Percentiles rank a stretch among this genome's conserved stretches.
phyloP scores from a whole-genome alignment of 1,140 invertebrate genomes.

The Danaus plexippus region DNA sequence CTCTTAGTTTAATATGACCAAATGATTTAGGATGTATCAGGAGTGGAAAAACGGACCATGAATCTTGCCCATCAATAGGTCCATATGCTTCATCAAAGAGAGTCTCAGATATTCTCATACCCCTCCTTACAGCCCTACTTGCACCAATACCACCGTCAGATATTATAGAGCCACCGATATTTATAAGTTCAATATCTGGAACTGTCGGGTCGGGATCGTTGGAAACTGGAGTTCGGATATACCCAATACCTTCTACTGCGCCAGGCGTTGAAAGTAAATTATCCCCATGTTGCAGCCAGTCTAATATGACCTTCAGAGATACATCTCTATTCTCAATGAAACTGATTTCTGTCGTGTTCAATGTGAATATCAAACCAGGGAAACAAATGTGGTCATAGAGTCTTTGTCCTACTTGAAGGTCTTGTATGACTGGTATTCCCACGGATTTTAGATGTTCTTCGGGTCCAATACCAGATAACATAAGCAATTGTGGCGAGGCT shows the following conservation, averaged over 20 bases:
- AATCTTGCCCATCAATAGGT: constrained; percentile 60
- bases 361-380: constrained; percentile 75
- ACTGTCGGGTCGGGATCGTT: constrained; percentile 67
- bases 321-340: constrained; percentile 42
- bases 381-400: constrained; percentile 76
- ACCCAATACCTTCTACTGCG: constrained; percentile 77
- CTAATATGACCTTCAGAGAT: constrained; percentile 20
- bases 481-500: constrained; percentile 75
- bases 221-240: constrained; percentile 75
- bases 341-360: constrained; percentile 66
- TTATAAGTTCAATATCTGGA: constrained; percentile 78
- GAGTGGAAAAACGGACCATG: constrained; percentile 71
- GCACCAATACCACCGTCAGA: constrained; percentile 72
- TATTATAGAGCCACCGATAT: constrained; percentile 70
- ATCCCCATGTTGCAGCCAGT: constrained; percentile 66
- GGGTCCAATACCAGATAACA: constrained; percentile 78
- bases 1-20: constrained; percentile 73
- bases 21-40: constrained; percentile 75
- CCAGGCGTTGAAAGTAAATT: constrained; percentile 69
- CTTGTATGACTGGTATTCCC: constrained; percentile 64
- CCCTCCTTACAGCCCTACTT: constrained; percentile 73
- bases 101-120: constrained; percentile 72
- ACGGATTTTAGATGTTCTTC: constrained; percentile 70
- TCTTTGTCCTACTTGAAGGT: constrained; percentile 75
- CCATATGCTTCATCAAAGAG: constrained; percentile 74